phyloP scores from a whole-genome alignment of 2,113 vertebrate species.

The Rynchops niger region DNA sequence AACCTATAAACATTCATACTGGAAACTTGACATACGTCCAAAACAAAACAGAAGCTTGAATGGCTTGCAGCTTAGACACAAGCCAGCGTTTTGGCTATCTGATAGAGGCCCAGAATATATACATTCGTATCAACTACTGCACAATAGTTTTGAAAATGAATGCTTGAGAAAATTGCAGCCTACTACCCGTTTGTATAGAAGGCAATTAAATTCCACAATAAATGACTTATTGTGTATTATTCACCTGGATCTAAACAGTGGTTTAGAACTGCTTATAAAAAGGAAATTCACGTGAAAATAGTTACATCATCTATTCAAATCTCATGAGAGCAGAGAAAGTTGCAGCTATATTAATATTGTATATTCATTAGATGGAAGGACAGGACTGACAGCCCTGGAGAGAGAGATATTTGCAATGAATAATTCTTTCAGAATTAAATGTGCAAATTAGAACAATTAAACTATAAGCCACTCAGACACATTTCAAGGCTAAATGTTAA shows the following conservation, averaged over 20 bases:
- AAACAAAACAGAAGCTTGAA: neutral
- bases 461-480: neutral
- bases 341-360: neutral
- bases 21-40: neutral
- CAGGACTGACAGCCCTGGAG: neutral
- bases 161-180: neutral
- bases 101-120: neutral
- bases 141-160: neutral
- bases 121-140: neutral
- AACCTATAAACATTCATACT: neutral
- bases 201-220: neutral
- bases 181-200: neutral
- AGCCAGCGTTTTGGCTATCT: neutral
- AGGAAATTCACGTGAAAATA: neutral
- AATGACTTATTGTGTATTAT: neutral
- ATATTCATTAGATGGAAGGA: slow-evolving; percentile 2
- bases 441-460: slow-evolving; percentile 45
- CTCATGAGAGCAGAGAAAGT: neutral
- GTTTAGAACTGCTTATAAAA: neutral
- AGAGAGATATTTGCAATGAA: slow-evolving; percentile 7
- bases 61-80: neutral
- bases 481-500: slow-evolving; percentile 8
- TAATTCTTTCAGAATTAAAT: slow-evolving; percentile 34
- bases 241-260: neutral
- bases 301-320: neutral